phyloP scores from a whole-genome alignment of 2,888 invertebrate genomes.

The Siphlonurus alternatus region DNA sequence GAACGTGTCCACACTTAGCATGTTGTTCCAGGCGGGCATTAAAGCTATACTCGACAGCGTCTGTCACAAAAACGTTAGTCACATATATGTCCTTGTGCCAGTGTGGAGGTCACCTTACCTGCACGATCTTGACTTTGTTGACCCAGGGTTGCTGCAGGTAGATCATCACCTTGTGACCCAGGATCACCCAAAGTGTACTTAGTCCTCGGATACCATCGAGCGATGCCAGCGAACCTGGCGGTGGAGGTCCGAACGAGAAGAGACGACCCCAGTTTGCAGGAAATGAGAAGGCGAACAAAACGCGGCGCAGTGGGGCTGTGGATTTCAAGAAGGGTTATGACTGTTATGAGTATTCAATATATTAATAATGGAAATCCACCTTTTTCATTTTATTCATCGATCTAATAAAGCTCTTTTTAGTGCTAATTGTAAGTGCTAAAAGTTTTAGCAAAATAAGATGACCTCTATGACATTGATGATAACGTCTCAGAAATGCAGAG shows the following conservation, averaged over 20 bases:
- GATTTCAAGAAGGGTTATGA: too few relatives aligned
- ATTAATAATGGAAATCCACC: too few relatives aligned
- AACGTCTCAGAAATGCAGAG: too few relatives aligned
- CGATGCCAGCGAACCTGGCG: conserved; percentile 15
- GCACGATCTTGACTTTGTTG: neutral
- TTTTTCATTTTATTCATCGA: too few relatives aligned
- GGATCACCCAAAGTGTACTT: conserved; percentile 11
- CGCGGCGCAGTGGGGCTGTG: too few relatives aligned
- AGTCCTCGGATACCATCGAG: conserved; percentile 21
- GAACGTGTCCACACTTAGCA: conserved; percentile 9
- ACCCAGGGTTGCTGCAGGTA: conserved; percentile 9
- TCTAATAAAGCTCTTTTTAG: too few relatives aligned
- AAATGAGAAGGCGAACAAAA: conserved; percentile 8
- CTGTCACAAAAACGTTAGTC: conserved; percentile 1
- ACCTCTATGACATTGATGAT: too few relatives aligned
- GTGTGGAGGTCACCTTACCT: neutral
- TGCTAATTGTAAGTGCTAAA: too few relatives aligned
- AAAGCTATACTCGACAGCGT: neutral
- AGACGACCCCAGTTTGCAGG: conserved; percentile 8
- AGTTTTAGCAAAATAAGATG: too few relatives aligned
- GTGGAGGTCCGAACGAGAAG: neutral
- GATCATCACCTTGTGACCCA: conserved; percentile 8
- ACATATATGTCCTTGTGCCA: neutral
- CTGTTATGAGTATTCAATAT: too few relatives aligned
- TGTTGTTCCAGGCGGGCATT: conserved; percentile 9